phyloP scores from a whole-genome alignment of 1,140 invertebrate species.

The Formica exsecta region DNA sequence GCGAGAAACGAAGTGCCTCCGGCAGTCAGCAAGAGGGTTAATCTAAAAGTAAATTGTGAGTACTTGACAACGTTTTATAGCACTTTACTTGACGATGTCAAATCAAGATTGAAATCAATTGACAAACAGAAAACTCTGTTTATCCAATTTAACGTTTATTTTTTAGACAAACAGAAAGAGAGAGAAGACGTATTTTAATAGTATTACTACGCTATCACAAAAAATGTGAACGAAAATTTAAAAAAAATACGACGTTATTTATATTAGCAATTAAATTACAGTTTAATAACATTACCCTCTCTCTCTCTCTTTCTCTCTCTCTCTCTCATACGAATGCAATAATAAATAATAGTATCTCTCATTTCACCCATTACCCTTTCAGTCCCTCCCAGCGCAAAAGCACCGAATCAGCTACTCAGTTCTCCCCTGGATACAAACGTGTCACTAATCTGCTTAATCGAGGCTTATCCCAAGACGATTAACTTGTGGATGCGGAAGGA shows the following conservation, averaged over 20 bases:
- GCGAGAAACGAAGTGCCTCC: constrained; percentile 92
- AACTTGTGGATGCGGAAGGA: constrained; percentile 87
- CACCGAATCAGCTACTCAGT: constrained; percentile 86
- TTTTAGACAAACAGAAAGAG: not conserved
- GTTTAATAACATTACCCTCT: too few relatives aligned
- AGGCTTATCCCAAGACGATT: constrained; percentile 88
- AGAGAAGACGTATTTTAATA: constrained; percentile 1
- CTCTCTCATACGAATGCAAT: not conserved
- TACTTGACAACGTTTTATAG: constrained; percentile 78
- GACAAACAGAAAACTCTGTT: not conserved
- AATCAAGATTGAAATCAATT: constrained; percentile 19
- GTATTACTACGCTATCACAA: not conserved
- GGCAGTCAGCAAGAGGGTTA: constrained; percentile 91
- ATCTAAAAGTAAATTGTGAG: constrained; percentile 93
- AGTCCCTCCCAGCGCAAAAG: constrained; percentile 87
- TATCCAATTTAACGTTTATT: constrained; percentile 26
- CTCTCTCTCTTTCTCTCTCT: too few relatives aligned
- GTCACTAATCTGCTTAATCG: constrained; percentile 87
- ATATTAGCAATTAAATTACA: not conserved
- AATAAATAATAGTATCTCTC: constrained; percentile 1
- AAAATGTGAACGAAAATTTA: not conserved
- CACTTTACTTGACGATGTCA: not conserved
- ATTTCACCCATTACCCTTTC: constrained; percentile 64
- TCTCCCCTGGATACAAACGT: constrained; percentile 87
- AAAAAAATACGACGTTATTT: constrained; percentile 15